Evolutionary conservation across 2,797 vertebrate genomes (phyloP).

Genomic region (Xerus rutilus): DNA sequence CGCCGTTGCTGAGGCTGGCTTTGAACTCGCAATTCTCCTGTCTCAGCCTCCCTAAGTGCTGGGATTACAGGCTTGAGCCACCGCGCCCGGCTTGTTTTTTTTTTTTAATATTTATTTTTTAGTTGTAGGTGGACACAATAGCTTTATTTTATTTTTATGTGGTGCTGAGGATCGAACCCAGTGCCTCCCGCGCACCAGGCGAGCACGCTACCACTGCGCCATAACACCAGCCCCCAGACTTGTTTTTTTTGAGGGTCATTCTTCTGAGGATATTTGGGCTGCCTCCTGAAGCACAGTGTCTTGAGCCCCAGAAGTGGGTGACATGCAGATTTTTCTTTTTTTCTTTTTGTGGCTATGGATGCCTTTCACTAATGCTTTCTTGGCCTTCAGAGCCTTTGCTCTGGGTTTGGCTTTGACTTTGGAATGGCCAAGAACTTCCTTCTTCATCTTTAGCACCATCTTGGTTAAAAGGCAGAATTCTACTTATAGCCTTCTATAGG

Average conservation of each 20-base stretch:
- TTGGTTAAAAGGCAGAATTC: constrained; percentile 33
- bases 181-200: no score
- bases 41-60: no score
- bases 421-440: background rate
- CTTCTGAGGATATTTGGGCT: background rate
- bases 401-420: background rate
- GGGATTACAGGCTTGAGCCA: no score
- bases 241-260: background rate
- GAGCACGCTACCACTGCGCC: no score
- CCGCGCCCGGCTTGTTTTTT: no score
- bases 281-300: background rate
- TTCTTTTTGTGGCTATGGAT: background rate
- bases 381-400: background rate
- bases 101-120: no score
- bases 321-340: background rate
- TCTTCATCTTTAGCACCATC: background rate
- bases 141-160: no score
- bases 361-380: background rate
- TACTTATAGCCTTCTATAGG: background rate
- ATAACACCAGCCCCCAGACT: no score
- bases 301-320: background rate
- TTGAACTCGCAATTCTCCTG: no score
- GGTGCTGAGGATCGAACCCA: no score
- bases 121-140: no score
- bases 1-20: no score